These are phyloP conservation scores for Ciconia nigra DNA, from an alignment of 2,797 vertebrate species.

Conservation along the genomic window DNA sequence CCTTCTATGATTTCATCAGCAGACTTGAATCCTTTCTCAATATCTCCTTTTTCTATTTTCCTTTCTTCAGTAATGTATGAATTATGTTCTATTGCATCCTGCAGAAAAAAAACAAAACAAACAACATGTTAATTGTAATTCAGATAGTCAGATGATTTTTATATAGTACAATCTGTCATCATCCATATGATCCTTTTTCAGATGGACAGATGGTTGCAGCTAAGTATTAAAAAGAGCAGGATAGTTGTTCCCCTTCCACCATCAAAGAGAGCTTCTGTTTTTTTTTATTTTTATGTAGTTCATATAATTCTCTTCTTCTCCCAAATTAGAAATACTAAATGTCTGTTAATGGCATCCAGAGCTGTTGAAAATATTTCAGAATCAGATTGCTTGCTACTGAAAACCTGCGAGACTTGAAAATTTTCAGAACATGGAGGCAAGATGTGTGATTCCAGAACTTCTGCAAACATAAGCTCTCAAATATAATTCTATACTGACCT, in stretches of 20 bases:
- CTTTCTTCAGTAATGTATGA: slow-evolving; percentile 59
- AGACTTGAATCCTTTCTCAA: slow-evolving; percentile 52
- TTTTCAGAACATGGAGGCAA: not conserved
- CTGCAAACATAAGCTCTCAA: not conserved
- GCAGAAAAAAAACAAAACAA: not conserved
- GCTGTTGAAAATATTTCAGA: not conserved
- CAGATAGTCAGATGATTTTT: not conserved
- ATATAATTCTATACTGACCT: not conserved
- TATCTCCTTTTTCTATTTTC: slow-evolving; percentile 65
- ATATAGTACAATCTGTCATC: not conserved
- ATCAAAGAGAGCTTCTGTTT: not conserved
- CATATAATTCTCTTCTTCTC: not conserved
- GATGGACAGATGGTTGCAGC: not conserved
- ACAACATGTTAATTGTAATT: not conserved
- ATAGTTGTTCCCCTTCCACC: not conserved
- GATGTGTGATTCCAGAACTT: not conserved
- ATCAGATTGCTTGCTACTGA: not conserved
- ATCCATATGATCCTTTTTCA: not conserved
- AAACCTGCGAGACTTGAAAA: not conserved
- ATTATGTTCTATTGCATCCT: slow-evolving; percentile 64
- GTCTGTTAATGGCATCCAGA: not conserved
- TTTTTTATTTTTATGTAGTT: not conserved
- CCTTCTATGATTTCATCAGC: slow-evolving; percentile 68
- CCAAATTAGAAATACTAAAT: not conserved
- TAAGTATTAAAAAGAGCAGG: not conserved